Evolutionary conservation across 2,797 vertebrate genomes (phyloP), one percentile per base, ranked within the genome.

Genomic region (Sparus aurata): DNA sequence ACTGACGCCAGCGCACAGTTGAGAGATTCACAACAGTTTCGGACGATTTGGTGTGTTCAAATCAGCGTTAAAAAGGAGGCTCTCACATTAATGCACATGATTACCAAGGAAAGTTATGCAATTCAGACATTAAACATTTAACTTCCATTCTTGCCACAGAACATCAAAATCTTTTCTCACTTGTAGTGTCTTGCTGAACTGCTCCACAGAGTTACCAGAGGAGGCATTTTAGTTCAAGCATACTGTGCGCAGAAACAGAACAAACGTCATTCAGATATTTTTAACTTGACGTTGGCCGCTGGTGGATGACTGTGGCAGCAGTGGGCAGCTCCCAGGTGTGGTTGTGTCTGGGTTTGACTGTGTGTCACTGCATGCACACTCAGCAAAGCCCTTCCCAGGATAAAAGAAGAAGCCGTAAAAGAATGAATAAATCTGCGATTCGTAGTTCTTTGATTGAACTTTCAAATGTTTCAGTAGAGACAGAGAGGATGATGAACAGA

Each of bases 351-450:
- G 38, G 38, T 11, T 10, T 38, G 54, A 66, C 55, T 68, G 60
- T 34, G 45, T 5, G 22, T 38, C 62, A n/a, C n/a, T n/a, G 66
- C 55, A 30, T 61, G 84, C 77, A 82, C 23, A 60, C 68, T 88
- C 85, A 89, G 78, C 81, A 86, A 76, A 77, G 54, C 63, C 34
- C 5, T 43, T 73, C 46, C 50, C 41, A 63, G 52, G 38, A 57
- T 49, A 16, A 41, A 49, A 73, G 38, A 74, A 73, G 43, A 20
- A 17, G 17, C 50, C 23, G 41, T 30, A 38, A 25, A 63, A 72
- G 30, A 23, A 55, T 66, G 30, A 72, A 58, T 8, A 66, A 64
- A 61, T 23, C 9, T 55, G 45, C 18, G 12, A 25, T 68, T 59
- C 16, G 45, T 23, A 72, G 17, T 66, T 27, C 6, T 81, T 65